Percentiles rank a stretch among this genome's conserved stretches.
Evolutionary conservation across 2,888 invertebrate genomes (phyloP).

Genomic region (Chorisops tibialis): DNA sequence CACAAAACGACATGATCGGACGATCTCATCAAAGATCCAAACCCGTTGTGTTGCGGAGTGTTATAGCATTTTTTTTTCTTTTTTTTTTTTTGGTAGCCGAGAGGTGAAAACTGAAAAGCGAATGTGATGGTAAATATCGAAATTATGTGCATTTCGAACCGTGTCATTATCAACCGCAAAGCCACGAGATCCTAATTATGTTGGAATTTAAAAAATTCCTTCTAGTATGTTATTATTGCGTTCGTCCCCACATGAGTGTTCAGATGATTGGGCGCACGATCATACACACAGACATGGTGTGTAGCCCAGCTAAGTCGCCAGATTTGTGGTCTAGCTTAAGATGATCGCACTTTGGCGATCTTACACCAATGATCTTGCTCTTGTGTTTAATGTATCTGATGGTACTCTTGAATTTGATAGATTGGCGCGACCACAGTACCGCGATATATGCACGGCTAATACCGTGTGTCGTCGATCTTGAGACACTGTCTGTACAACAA

Average conservation of each 20-base stretch:
- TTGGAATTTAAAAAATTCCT: slow-evolving; percentile 34
- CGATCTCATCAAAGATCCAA: slow-evolving; percentile 35
- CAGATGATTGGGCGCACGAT: background rate
- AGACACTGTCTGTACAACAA: slow-evolving; percentile 1
- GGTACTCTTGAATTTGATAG: slow-evolving; percentile 19
- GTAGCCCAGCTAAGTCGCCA: background rate
- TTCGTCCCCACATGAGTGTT: too few species aligned
- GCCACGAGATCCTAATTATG: slow-evolving; percentile 39
- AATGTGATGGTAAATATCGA: background rate
- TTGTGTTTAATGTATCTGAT: slow-evolving; percentile 1
- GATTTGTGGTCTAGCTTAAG: background rate
- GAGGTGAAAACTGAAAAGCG: background rate
- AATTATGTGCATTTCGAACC: slow-evolving; percentile 34
- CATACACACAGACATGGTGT: too few species aligned
- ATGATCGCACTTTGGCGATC: too few species aligned
- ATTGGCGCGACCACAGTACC: slow-evolving; percentile 14
- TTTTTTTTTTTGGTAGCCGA: too few species aligned
- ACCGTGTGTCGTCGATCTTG: slow-evolving; percentile 14
- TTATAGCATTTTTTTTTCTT: too few species aligned
- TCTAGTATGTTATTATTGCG: slow-evolving; percentile 29
- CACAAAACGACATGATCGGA: slow-evolving; percentile 32
- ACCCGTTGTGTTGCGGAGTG: slow-evolving; percentile 34
- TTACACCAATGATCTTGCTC: slow-evolving; percentile 1
- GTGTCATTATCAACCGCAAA: slow-evolving; percentile 36
- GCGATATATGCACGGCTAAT: slow-evolving; percentile 1